A percentile compares a stretch with the other conserved stretches of the same genome.
These are phyloP conservation scores for Magallana angulata DNA, from an alignment of 1,140 invertebrate species.

Conservation along the genomic window DNA sequence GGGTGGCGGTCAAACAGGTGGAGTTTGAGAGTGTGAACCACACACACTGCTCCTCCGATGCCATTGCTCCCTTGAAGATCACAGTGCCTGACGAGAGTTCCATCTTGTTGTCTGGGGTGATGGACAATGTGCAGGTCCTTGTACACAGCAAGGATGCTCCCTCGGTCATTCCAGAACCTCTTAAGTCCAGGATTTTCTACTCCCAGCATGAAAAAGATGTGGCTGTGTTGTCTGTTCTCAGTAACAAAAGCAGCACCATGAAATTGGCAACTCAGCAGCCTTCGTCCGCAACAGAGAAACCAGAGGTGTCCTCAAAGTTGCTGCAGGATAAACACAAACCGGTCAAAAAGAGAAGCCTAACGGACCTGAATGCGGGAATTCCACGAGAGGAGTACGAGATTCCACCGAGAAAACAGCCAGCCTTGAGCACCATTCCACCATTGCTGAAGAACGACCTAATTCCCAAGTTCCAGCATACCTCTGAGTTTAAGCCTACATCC, in stretches of 20 bases:
- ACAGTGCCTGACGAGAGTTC: constrained; percentile 71
- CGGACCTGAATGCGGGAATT: constrained; percentile 40
- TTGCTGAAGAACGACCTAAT: neutral
- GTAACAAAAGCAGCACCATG: constrained; percentile 45
- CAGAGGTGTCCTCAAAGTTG: constrained; percentile 43
- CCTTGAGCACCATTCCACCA: neutral
- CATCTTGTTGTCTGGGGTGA: constrained; percentile 68
- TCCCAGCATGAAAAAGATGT: constrained; percentile 70
- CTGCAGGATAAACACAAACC: constrained; percentile 58
- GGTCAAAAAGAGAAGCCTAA: constrained; percentile 54
- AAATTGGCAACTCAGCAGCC: constrained; percentile 5
- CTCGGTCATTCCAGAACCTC: constrained; percentile 51
- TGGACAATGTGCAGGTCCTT: constrained; percentile 65
- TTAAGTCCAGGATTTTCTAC: constrained; percentile 65
- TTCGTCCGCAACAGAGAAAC: constrained; percentile 43
- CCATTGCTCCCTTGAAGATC: constrained; percentile 70
- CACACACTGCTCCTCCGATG: constrained; percentile 65
- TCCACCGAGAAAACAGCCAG: constrained; percentile 12
- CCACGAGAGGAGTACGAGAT: constrained; percentile 17
- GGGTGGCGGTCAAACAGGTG: constrained; percentile 67
- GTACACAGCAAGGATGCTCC: constrained; percentile 63
- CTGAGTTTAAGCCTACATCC: constrained; percentile 23
- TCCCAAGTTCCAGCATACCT: neutral
- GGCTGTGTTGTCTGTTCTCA: constrained; percentile 62
- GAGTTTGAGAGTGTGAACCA: constrained; percentile 69